Evolutionary conservation across 2,113 vertebrate species (phyloP), one percentile per base, ranked within the genome.

Genomic region (Leptosomus discolor): DNA sequence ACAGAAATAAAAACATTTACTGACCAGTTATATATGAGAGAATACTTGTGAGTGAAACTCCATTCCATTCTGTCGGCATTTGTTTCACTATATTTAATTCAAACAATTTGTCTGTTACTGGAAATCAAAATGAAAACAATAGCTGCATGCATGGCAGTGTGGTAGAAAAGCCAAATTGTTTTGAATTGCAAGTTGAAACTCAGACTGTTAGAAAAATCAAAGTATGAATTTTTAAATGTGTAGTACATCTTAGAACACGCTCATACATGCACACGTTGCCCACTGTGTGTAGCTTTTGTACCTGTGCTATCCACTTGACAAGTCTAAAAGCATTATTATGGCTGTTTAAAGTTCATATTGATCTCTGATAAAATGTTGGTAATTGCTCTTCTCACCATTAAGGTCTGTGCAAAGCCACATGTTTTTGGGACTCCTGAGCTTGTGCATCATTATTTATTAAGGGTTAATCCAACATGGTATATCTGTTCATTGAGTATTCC

Each of bases 391-490:
- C 96, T 91, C 43, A 54, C 97, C 88, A 46, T 96, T 96, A 97
- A 96, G 88, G 83, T 95, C 93, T 97, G 84, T 79, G 90, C 94
- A 97, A 89, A 88, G 89, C 86, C 94, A n/a, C 30, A 46, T 96
- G 82, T 69, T 92, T 96, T 97, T 83, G 92, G 92, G 95, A 97
- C 77, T 94, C 83, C 70, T 95, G 60, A 96, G 77, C 85, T 92
- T 85, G 88, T 93, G 85, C 87, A 82, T 98, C 73, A n/a, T 97
- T 96, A 96, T 96, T 96, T 96, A 78, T 85, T 93, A 96, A 97
- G 98, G 96, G 97, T 98, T 98, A 98, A 98, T 98, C 96, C 96
- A 97, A 92, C 96, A 63, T 89, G 87, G 86, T 94, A 34, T 97
- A 90, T 95, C 82, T 97, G 37, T 93, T 97, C 97, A 90, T 94